These are phyloP conservation scores for Heterocephalus glaber DNA, from an alignment of 2,113 vertebrate genomes.

Conservation along the genomic window DNA sequence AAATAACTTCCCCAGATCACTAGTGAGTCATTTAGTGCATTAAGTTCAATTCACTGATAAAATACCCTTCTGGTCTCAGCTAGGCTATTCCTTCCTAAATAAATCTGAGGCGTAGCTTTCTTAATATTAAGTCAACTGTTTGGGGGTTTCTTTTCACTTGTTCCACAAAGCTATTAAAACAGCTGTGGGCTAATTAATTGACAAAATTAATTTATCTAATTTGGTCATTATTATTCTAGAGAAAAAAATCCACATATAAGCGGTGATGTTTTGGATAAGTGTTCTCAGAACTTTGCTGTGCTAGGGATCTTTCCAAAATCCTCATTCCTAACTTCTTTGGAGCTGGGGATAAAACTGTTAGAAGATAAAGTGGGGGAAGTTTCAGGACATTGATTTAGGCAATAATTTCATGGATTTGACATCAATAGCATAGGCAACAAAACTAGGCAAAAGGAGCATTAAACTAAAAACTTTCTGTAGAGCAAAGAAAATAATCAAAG, in stretches of 20 bases:
- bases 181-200: conserved; percentile 42
- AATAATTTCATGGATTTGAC: background rate
- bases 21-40: background rate
- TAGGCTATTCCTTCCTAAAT: conserved; percentile 22
- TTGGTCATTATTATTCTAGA: background rate
- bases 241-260: background rate
- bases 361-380: background rate
- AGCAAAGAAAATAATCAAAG: background rate
- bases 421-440: background rate
- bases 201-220: conserved; percentile 52
- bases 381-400: background rate
- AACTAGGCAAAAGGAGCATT: background rate
- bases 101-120: background rate
- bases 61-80: background rate
- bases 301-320: background rate
- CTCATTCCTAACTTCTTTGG: background rate
- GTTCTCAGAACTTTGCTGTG: background rate
- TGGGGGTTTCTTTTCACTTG: conserved; percentile 23
- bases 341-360: background rate
- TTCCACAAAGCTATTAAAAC: conserved; percentile 35
- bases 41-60: conserved; percentile 9
- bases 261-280: background rate
- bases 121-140: conserved; percentile 39
- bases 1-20: background rate
- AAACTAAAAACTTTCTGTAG: background rate